Evolutionary conservation across 1,140 invertebrate genomes (phyloP), one percentile per base, ranked within the genome.

Genomic region (Dendrolimus punctatus): DNA sequence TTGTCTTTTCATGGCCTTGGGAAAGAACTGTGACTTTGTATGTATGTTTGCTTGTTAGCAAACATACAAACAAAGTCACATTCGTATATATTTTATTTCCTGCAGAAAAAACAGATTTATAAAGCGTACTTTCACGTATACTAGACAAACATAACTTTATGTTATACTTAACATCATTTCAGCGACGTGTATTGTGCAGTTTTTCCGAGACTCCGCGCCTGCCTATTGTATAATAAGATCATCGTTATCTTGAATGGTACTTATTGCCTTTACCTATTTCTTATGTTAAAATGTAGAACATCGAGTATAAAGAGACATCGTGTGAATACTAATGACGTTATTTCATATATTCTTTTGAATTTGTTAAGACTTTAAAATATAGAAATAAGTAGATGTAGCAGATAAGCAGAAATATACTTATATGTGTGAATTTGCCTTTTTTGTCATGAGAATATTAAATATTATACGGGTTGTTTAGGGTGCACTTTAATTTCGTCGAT

Each of bases 111-210:
- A 2, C 6, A 8, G 48, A 39, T 58, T 46, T 51, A 51, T 42
- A 44, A 38, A n/a, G 37, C 6, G 9, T 50, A 54, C 50, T 51
- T 58, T 54, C 51, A 44, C 44, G 51, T 5, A 43, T 40, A 39
- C 38, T 51, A 44, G 48, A 45, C 46, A 55, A 55, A 44, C 9
- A 46, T 39, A 40, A 55, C 44, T 59, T 58, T 59, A 55, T 42
- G 47, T 38, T 6, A 47, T 46, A 50, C 48, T 58, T 58, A 50
- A 58, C 57, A 59, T 59, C 54, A 55, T 59, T 59, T 55, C 46
- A 7, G 41, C 41, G n/a, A 7, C 48, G 40, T 55, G 47, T 45
- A 46, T 8, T 47, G 57, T 54, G 40, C 49, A 58, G 36, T 53
- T 51, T 45, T 54, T 47, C 39, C 46, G 23, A 2, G 23, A 1